Base-by-base conservation (phyloP, 1,140 invertebrate genomes). In the Subanguina moxae region DNA sequence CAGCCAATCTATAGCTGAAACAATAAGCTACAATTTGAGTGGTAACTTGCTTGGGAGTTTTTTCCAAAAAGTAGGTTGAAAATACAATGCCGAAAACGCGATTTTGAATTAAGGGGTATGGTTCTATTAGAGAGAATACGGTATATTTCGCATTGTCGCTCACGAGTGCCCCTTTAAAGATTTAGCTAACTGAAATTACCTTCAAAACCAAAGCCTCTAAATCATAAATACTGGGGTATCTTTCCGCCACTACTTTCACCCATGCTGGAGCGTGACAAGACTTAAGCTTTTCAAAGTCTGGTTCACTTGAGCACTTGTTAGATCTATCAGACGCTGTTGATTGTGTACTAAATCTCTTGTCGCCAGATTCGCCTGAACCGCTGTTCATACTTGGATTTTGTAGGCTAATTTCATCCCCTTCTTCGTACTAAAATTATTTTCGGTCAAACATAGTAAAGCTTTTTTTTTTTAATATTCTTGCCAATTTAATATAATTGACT, bases 401-500 rank as follows among this genome's bases (percentile, higher is more conserved):
- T 25, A 73, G 30, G 19, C 66, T 57, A 28, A 65, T 21, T 23
- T 62, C 57, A 25, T 79, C 75, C 17, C 67, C 58, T 32, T 76
- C 73, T 3, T 71, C 74, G 30, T 62, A 38, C 73, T 76, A 57
- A 67, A 76, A 48, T 28, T 71, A 25, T 28, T 56, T 7, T 62
- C 13, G 11, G 11, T 65, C 13, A 59, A 64, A 19, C 28, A 65
- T 7, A 27, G 64, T 5, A 17, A 30, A 59, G 8, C 23, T 71
- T 32, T 21, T 19, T 45, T 42, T 63, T 61, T 70, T 11, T 30
- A 63, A 13, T 11, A 30, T 73, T 45, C 23, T 73, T 57, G 75
- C 76, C 19, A 61, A 42, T 30, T 84, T 82, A 48, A 97, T 90
- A 84, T 97, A 97, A 9, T 92, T 92, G 57, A 95, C 93, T 27